Conservation (phyloP, 1,140 invertebrate genomes). For the Phenacoccus solenopsis region DNA sequence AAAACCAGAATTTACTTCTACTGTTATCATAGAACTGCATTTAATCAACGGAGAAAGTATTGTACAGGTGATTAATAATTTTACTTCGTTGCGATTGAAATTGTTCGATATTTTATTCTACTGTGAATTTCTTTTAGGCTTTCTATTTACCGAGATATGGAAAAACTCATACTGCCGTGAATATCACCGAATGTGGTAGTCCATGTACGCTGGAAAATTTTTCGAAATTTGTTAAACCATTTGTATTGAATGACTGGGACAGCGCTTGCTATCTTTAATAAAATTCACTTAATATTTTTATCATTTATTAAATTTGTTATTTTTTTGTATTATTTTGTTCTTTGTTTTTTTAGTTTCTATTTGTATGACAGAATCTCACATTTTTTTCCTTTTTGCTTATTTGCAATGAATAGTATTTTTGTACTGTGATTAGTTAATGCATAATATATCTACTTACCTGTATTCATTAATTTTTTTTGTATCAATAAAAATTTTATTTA, state of each 20-base stretch:
- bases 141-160: not conserved
- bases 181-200: not conserved
- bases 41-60: not conserved
- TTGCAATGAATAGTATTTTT: no score
- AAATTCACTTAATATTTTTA: not conserved
- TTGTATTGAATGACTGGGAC: not conserved
- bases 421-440: no score
- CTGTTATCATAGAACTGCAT: not conserved
- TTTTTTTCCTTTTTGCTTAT: no score
- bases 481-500: no score
- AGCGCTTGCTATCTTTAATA: not conserved
- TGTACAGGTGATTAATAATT: not conserved
- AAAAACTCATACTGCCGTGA: not conserved
- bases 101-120: not conserved
- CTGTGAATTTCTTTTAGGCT: not conserved
- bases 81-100: not conserved
- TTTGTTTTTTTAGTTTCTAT: no score
- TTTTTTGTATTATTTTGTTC: no score
- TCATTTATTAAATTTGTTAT: no score
- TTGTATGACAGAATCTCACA: no score
- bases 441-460: no score
- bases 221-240: not conserved
- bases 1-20: not conserved
- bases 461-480: no score
- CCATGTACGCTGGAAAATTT: not conserved